phyloP scores from a whole-genome alignment of 2,797 vertebrate species.

The Takifugu ocellatus region DNA sequence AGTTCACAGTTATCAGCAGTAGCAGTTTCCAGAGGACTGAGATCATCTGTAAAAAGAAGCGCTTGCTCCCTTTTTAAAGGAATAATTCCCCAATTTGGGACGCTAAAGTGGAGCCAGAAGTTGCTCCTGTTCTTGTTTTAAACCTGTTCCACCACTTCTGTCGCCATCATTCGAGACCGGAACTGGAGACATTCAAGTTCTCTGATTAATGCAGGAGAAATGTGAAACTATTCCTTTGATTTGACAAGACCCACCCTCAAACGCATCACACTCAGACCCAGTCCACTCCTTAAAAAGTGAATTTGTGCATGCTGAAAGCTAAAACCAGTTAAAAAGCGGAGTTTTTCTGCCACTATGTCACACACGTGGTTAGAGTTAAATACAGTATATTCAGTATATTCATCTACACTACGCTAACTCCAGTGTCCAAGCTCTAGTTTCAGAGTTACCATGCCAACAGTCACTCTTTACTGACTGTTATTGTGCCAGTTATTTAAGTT shows the following conservation, averaged over 20 bases:
- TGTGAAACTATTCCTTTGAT: constrained; percentile 19
- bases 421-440: constrained; percentile 35
- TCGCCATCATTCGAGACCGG: too few relatives aligned
- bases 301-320: constrained; percentile 66
- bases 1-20: constrained; percentile 22
- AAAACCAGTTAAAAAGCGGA: constrained; percentile 49
- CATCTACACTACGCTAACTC: constrained; percentile 62
- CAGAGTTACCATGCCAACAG: constrained; percentile 49
- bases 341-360: constrained; percentile 36
- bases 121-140: background rate
- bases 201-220: background rate
- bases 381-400: constrained; percentile 50
- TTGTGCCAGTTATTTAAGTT: constrained; percentile 32
- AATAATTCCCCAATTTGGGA: background rate
- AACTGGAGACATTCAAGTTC: too few relatives aligned
- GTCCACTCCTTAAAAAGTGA: constrained; percentile 40
- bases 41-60: constrained; percentile 26
- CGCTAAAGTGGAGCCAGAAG: background rate
- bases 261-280: constrained; percentile 27
- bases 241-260: constrained; percentile 20
- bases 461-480: constrained; percentile 20
- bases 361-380: constrained; percentile 46
- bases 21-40: constrained; percentile 25
- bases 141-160: too few relatives aligned
- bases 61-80: constrained; percentile 9